Evolutionary conservation across 2,113 vertebrate genomes (phyloP).

Genomic region (Collichthys lucidus): DNA sequence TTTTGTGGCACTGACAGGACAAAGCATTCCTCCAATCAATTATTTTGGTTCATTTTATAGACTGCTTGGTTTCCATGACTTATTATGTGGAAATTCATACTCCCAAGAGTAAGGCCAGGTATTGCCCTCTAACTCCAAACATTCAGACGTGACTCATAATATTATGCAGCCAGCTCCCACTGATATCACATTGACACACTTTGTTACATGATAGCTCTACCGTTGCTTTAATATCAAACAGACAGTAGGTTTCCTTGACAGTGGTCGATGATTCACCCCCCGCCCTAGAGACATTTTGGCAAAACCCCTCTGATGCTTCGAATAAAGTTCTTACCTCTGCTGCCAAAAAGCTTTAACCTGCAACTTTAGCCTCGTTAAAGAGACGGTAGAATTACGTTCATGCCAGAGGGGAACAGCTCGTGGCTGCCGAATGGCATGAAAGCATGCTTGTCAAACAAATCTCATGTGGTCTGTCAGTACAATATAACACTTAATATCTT

Average conservation of each 20-base stretch:
- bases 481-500: background rate
- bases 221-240: constrained; percentile 21
- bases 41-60: no score
- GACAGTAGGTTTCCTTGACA: constrained; percentile 26
- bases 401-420: background rate
- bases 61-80: no score
- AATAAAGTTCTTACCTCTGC: constrained; percentile 42
- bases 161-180: background rate
- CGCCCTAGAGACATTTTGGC: background rate
- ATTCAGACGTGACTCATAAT: constrained; percentile 20
- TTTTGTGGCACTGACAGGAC: no score
- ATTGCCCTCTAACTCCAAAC: background rate
- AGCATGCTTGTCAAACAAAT: constrained; percentile 23
- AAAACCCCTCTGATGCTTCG: constrained; percentile 14
- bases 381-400: constrained; percentile 2
- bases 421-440: background rate
- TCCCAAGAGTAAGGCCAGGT: no score
- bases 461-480: background rate
- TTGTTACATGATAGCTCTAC: background rate
- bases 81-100: no score
- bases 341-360: constrained; percentile 38
- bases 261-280: constrained; percentile 23
- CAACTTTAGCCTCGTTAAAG: constrained; percentile 9
- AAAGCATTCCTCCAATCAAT: no score
- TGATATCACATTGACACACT: background rate